Evolutionary conservation across 2,888 invertebrate species (phyloP), one percentile per base, ranked within the genome.

Genomic region (Onthophagus sagittarius): DNA sequence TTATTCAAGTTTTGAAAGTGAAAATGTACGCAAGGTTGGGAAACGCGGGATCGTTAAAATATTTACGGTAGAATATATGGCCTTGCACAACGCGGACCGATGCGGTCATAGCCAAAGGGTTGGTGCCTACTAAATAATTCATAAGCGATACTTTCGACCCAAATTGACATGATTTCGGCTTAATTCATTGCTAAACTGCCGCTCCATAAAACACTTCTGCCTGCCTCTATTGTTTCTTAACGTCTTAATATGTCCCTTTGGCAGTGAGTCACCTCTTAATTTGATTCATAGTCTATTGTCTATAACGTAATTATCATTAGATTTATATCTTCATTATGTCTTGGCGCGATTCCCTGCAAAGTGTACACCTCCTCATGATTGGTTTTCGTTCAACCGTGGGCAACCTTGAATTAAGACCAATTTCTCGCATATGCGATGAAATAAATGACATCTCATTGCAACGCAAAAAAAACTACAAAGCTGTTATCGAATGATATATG

Each of bases 301-400:
- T 67, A 67, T 67, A 67, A 67, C 67, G 31, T 67, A 67, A 67
- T 67, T 67, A 67, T 67, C 6, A n/a, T 67, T 32, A 67, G 67
- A 67, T 67, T 67, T 67, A 67, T 67, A 67, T 67, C 67, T 67
- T 67, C 67, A 67, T 67, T 67, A 67, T 67, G 67, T 32, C 23
- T 15, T 67, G 9, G 31, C 32, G 67, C 13, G 32, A 67, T 67
- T 23, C 67, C 67, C n/a, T 23, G n/a, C 23, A 32, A 67, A 31
- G 31, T 67, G 32, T 67, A 23, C 67, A 23, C 39, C 39, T 53
- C 39, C 39, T 53, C 39, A 11, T 53, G 39, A 53, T 53, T 53
- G 39, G 39, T 53, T 53, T 53, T 53, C 39, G 39, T 53, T 53
- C 39, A 53, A 53, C 39, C 39, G 39, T 53, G 39, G 39, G 39